Percentiles rank a stretch among this genome's conserved stretches.
Conservation (phyloP, 2,797 vertebrate species). For the Silurus aristotelis region DNA sequence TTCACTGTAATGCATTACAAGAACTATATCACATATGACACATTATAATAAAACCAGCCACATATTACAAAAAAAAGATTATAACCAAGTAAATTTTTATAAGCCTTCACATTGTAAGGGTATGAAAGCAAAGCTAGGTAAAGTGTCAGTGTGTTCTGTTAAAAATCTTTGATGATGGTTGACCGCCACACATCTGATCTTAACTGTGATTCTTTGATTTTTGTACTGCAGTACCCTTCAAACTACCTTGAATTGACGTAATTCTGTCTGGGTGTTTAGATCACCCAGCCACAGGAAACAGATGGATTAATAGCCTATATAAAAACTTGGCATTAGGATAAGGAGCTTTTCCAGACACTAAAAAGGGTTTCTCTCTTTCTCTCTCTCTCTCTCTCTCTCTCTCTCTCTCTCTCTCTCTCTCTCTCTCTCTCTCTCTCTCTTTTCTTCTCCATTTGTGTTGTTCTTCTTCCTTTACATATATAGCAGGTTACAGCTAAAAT, state of each 20-base stretch:
- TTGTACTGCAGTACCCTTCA: not conserved
- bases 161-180: not conserved
- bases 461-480: constrained; percentile 37
- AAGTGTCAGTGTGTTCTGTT: not conserved
- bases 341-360: constrained; percentile 45
- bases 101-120: not conserved
- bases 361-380: not conserved
- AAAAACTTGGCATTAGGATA: constrained; percentile 65
- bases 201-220: not conserved
- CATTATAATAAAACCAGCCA: not conserved
- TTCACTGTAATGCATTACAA: not conserved
- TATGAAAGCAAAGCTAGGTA: not conserved
- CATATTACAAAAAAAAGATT: not conserved
- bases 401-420: constrained; percentile 9
- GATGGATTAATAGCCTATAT: constrained; percentile 64
- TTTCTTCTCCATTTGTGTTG: constrained; percentile 18
- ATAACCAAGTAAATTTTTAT: not conserved
- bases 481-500: constrained; percentile 50
- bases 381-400: constrained; percentile 14
- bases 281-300: constrained; percentile 52
- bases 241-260: not conserved
- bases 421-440: constrained; percentile 13
- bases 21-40: not conserved
- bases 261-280: constrained; percentile 41
- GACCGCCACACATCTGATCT: not conserved